Evolutionary conservation across 2,113 vertebrate species (phyloP), one percentile per base, ranked within the genome.

Genomic region (Melanerpes formicivorus): DNA sequence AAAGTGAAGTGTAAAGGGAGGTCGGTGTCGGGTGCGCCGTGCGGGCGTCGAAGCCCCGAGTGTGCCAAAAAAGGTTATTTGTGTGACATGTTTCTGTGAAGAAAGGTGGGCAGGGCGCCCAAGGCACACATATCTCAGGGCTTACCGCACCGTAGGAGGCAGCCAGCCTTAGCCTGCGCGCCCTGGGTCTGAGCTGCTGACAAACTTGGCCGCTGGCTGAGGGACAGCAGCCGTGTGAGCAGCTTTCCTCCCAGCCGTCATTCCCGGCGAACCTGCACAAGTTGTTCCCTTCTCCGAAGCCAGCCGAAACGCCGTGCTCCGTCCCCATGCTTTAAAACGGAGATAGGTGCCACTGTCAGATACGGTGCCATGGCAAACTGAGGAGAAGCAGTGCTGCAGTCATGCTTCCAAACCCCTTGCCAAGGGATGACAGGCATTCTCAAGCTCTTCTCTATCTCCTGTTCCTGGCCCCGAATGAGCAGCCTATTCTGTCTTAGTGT

Each of bases 171-270:
- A 55, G 5, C 10, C n/a, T 6, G 9, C 4, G 6, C 10, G 10
- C 13, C 18, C 1, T 0, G 0, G 2, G 3, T 9, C 2, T 2
- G 6, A 17, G 63, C 7, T 0, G 1, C 4, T 5, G 26, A 0
- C 21, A 8, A 16, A n/a, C 2, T 11, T 5, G 44, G 67, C 26
- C 15, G 0, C 46, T 9, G 27, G 29, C 42, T 42, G 25, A 37
- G 30, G 48, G 23, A 7, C 4, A 10, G 37, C 22, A 4, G 58
- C 18, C 2, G 10, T 1, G 9, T 3, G 5, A 10, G 13, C 10
- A 0, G 11, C 5, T 40, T 42, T 18, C 15, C 14, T 72, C 19
- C 15, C 1, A 2, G 26, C 37, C 16, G 0, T 9, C 10, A 0
- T 16, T 30, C 42, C 42, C 11, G 0, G 2, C 6, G 1, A 6